phyloP scores from a whole-genome alignment of 1,140 invertebrate species.

The Phenacoccus solenopsis region DNA sequence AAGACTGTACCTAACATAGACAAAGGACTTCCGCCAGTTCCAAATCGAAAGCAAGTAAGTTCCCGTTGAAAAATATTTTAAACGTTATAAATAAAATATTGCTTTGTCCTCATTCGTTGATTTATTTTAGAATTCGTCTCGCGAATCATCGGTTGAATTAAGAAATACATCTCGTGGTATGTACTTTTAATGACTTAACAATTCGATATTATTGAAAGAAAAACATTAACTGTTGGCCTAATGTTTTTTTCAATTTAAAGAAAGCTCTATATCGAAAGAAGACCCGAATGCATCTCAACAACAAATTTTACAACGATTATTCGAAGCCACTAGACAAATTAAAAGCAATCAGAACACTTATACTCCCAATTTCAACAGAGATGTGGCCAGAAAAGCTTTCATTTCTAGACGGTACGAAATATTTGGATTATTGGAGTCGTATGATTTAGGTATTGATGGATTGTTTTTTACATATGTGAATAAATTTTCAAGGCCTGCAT shows the following conservation, averaged over 20 bases:
- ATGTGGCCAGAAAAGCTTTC: not conserved
- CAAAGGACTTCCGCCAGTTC: not conserved
- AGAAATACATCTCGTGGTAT: not conserved
- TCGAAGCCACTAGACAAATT: not conserved
- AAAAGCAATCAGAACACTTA: not conserved
- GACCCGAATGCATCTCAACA: not conserved
- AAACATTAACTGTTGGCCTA: not conserved
- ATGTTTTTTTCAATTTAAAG: not conserved
- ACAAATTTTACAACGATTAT: not conserved
- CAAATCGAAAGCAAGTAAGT: not conserved
- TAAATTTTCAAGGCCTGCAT: constrained; percentile 28
- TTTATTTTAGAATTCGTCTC: not conserved
- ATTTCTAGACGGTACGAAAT: not conserved
- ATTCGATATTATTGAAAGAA: not conserved
- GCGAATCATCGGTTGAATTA: not conserved
- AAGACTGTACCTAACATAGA: not conserved
- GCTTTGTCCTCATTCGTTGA: not conserved
- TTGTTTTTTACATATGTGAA: not conserved
- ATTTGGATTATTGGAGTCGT: not conserved
- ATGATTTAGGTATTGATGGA: not conserved
- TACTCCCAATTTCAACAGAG: constrained; percentile 26
- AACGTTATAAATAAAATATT: too few species aligned
- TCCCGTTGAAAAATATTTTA: too few species aligned
- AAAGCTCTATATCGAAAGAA: not conserved
- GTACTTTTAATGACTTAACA: not conserved